Evolutionary conservation across 1,140 invertebrate genomes (phyloP), one percentile per base, ranked within the genome.

Genomic region (Diachasmimorpha longicaudata): DNA sequence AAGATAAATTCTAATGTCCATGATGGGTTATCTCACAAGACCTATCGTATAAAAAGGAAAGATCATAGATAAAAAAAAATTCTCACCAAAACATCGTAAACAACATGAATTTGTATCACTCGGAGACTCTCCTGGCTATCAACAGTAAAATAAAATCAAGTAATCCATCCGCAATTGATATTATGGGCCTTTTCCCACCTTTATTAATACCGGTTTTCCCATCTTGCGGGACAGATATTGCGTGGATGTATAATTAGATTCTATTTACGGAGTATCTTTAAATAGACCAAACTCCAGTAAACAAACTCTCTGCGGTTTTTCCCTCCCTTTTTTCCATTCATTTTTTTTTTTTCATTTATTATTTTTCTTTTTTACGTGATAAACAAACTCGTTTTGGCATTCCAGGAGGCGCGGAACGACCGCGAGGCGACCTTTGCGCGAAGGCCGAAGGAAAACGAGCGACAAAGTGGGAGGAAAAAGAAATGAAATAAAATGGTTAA

Each of bases 351-450:
- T 13, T 10, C 14, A 14, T 37, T 67, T 36, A 67, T 67, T 67
- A 31, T 67, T 37, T 68, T 68, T 1, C 16, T 19, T 37, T 68
- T 19, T 37, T 68, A 16, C 36, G 2, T 14, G 70, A 76, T 79
- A 72, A 77, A 79, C 78, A 77, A 75, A 79, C 74, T 75, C 58
- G 77, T 79, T 79, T 76, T 79, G 66, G 76, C 77, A 79, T 79
- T 71, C 71, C 36, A 23, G 31, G 68, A 39, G 58, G 66, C 25
- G 44, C n/a, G 67, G 37, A 68, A 70, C 52, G 75, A 72, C 68
- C 69, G 55, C 69, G 69, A 48, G 14, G 42, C 66, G 66, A 68
- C 66, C 66, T 68, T 68, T 68, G 31, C 66, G 36, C 66, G 66
- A 68, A 68, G 66, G 66, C 66, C 66, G 66, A 37, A 68, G 66